Percentiles rank a stretch among this genome's conserved stretches.
Conservation (phyloP, 2,113 vertebrate species). For the Urocolius indicus region DNA sequence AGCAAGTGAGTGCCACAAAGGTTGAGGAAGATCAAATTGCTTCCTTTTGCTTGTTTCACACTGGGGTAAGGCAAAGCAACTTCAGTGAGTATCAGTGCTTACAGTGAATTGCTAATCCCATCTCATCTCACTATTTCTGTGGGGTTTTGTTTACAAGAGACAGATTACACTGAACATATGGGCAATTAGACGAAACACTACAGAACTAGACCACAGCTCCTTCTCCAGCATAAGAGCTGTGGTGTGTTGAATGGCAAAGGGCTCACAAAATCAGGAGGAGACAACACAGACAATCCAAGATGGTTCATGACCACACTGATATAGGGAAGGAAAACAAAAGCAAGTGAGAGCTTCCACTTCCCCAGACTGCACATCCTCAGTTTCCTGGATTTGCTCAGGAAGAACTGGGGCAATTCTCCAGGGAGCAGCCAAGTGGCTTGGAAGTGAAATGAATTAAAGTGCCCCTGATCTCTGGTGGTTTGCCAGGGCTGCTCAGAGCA, state of each 20-base stretch:
- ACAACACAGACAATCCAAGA: not conserved
- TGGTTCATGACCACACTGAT: not conserved
- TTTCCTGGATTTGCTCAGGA: not conserved
- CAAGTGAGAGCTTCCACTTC: not conserved
- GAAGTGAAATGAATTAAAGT: not conserved
- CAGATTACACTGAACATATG: not conserved
- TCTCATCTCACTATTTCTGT: not conserved
- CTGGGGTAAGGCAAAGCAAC: not conserved
- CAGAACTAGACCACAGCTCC: not conserved
- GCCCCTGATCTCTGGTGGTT: not conserved
- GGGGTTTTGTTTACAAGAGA: not conserved
- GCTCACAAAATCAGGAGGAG: not conserved
- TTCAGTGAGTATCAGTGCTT: not conserved
- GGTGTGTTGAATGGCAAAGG: not conserved
- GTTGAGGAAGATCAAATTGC: not conserved
- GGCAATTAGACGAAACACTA: not conserved
- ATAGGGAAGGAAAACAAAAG: not conserved
- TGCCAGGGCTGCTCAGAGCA: not conserved
- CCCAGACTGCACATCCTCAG: not conserved
- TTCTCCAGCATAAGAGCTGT: not conserved
- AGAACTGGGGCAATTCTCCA: not conserved
- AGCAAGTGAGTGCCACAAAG: accelerated
- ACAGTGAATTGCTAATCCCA: not conserved
- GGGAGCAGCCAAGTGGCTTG: not conserved
- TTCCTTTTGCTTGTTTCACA: not conserved